Base-by-base conservation (phyloP, 1,140 invertebrate genomes). In the Schlechtendalia chinensis region DNA sequence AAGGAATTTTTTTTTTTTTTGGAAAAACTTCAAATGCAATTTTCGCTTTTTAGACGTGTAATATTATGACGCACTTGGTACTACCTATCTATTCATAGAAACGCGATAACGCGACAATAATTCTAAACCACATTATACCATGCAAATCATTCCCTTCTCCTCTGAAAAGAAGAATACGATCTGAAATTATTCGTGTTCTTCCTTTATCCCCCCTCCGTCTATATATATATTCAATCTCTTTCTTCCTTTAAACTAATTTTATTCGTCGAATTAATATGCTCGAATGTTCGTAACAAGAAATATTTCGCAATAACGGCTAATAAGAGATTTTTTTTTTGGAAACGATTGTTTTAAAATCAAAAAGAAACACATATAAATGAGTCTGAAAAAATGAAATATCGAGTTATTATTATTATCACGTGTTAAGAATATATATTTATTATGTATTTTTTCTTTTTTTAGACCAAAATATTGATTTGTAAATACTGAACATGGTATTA, bases 401-500 rank as follows among this genome's bases (percentile, higher is more conserved):
- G 22, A 59, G 39, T 79, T 39, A 39, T 39, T 39, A 39, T 39
- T 39, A 39, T 39, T 27, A 47, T 79, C 56, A 59, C n/a, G 24
- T 77, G 22, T 24, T 77, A 77, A 61, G 58, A 79, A 50, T 29
- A 54, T 72, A 69, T 58, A 4, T 39, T 4, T 22, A 58, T 24
- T 59, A 59, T 59, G 19, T 27, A 59, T 59, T 22, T 65, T 29
- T 74, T 32, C 45, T 77, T 58, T 56, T 63, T 63, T 79, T 63
- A 79, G 54, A 79, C 59, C 75, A 50, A 79, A 77, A 77, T 77
- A 59, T 77, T 79, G 12, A 61, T 59, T 58, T 79, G 75, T 79
- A 79, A 79, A 79, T 79, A 79, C 75, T 79, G 58, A 79, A 79
- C 75, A 79, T 63, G 75, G 75, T 79, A 79, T 59, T 79, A 77